Percentiles rank a stretch among this genome's conserved stretches.
Evolutionary conservation across 2,797 vertebrate species (phyloP).

Genomic region (Enteromius radiatus): DNA sequence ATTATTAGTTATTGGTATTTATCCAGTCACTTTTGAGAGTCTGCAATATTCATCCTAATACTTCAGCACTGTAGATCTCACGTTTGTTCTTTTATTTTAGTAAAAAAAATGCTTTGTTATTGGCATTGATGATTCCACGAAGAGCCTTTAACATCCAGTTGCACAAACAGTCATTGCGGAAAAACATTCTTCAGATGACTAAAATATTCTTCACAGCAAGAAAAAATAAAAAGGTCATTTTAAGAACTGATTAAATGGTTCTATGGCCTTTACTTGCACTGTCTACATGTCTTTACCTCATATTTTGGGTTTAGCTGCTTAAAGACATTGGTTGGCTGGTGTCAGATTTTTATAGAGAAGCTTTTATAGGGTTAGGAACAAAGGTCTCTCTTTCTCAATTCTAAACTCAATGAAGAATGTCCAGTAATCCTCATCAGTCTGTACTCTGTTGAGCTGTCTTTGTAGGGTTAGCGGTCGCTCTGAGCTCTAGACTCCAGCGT

Average conservation of each 20-base stretch:
- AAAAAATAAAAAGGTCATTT: background rate
- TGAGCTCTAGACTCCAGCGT: conserved; percentile 36
- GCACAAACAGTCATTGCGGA: background rate
- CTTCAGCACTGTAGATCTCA: background rate
- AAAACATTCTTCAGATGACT: background rate
- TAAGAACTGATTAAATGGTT: background rate
- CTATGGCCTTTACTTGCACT: background rate
- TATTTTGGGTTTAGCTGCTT: no score
- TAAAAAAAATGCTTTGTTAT: background rate
- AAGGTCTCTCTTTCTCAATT: background rate
- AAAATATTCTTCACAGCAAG: background rate
- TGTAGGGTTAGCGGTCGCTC: background rate
- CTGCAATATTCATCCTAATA: no score
- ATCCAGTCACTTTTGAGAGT: background rate
- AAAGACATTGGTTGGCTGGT: background rate
- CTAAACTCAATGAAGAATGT: background rate
- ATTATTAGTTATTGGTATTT: no score
- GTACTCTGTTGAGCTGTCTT: background rate
- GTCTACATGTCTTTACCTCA: background rate
- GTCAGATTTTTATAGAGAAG: background rate
- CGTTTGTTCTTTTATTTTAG: background rate
- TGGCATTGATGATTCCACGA: background rate
- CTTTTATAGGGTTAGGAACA: background rate
- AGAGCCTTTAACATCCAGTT: background rate
- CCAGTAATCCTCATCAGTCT: background rate